Percentiles rank a stretch among this genome's conserved stretches.
These are phyloP conservation scores for Akabosia matsudoensis DNA, from an alignment of 1,140 invertebrate species.

Conservation along the genomic window DNA sequence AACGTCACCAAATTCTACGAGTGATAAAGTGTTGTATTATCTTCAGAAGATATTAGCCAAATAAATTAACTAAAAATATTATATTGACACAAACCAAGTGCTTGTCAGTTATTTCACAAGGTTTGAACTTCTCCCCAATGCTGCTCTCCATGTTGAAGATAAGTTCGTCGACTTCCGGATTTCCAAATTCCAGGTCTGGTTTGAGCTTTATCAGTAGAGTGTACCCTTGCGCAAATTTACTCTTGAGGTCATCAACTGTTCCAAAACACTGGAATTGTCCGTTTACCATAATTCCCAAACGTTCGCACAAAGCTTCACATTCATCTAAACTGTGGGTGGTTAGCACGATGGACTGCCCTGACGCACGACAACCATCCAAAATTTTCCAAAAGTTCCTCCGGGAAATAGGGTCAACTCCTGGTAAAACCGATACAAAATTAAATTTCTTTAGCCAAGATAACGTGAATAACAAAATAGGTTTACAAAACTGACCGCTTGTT, in stretches of 20 bases:
- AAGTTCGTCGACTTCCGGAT: neutral
- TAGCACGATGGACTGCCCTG: constrained; percentile 46
- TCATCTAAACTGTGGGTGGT: constrained; percentile 55
- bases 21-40: too few species aligned
- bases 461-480: too few species aligned
- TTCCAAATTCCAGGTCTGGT: neutral
- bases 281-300: constrained; percentile 51
- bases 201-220: constrained; percentile 50
- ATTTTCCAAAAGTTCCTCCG: constrained; percentile 53
- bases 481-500: too few species aligned
- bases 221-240: constrained; percentile 62
- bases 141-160: neutral
- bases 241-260: constrained; percentile 57
- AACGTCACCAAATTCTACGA: constrained; percentile 20
- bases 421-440: constrained; percentile 50
- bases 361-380: constrained; percentile 44
- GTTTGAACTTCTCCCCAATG: neutral
- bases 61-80: neutral
- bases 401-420: constrained; percentile 58
- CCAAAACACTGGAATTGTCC: constrained; percentile 65
- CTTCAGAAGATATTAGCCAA: too few species aligned
- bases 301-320: constrained; percentile 55
- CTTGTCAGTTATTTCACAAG: neutral
- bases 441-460: too few species aligned
- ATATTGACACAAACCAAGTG: neutral